phyloP scores from a whole-genome alignment of 2,888 invertebrate genomes.

The Drosophila antonietae region DNA sequence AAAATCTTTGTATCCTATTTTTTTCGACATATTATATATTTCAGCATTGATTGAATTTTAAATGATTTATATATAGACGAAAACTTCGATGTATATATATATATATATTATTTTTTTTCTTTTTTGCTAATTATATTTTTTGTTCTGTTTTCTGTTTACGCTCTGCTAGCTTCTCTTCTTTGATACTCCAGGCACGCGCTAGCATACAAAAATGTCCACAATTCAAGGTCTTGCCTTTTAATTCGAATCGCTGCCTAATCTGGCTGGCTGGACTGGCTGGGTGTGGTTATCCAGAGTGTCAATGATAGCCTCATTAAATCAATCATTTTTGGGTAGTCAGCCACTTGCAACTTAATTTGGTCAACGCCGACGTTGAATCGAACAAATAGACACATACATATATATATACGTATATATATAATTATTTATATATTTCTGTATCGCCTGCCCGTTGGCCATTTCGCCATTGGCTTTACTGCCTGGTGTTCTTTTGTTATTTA shows the following conservation, averaged over 20 bases:
- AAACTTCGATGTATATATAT: no score
- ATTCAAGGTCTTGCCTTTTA: slow-evolving; percentile 36
- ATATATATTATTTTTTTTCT: no score
- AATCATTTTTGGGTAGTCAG: slow-evolving; percentile 74
- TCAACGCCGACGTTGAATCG: slow-evolving; percentile 31
- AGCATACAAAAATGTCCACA: slow-evolving; percentile 10
- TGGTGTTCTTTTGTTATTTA: slow-evolving; percentile 52
- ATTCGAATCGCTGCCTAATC: slow-evolving; percentile 28
- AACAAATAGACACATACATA: slow-evolving; percentile 10
- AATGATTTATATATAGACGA: no score
- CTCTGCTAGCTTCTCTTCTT: background rate
- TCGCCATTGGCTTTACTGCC: slow-evolving; percentile 38
- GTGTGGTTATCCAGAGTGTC: slow-evolving; percentile 56
- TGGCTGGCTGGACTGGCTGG: slow-evolving; percentile 11
- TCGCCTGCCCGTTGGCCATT: slow-evolving; percentile 52
- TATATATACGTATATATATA: slow-evolving; percentile 12
- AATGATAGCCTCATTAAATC: slow-evolving; percentile 75
- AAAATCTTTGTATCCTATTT: no score
- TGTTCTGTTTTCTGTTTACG: background rate
- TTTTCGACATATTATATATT: no score
- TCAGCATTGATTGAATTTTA: no score
- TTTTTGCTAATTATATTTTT: slow-evolving; percentile 1
- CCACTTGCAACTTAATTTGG: slow-evolving; percentile 74
- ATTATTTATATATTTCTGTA: slow-evolving; percentile 18
- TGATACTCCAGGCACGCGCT: slow-evolving; percentile 17